Base-by-base conservation (phyloP, 2,888 invertebrate genomes). In the Agriotes lineatus region DNA sequence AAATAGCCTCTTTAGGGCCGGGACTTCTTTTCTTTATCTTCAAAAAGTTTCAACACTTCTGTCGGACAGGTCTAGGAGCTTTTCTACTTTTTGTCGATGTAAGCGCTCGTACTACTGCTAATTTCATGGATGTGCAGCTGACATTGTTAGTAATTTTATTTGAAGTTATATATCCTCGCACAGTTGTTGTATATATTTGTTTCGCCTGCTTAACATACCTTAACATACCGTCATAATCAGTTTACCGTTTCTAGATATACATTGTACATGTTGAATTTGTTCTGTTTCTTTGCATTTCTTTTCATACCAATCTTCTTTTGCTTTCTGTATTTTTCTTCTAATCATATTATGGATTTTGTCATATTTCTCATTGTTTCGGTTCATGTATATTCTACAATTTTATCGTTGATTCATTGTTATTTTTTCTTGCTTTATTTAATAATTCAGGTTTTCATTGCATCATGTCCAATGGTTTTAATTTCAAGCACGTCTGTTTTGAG, bases 251-350 rank as follows among this genome's bases (percentile, higher is more conserved):
- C 2, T 35, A 35, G 7, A 6, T 35, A 16, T 18, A 18, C 12
- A 18, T 44, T 44, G 16, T 44, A 14, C 44, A 44, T 44, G 44
- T 44, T 39, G 39, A 39, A 12, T 6, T 39, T 12, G 14, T 39
- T 7, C 3, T 39, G 39, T 48, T n/a, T 48, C 22, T 48, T 20
- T 20, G 22, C 3, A 48, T 48, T 48, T 48, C 48, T 20, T 19
- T 48, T 48, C 48, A n/a, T 20, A 20, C 19, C 22, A 48, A 20
- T 48, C 48, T 20, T 48, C 20, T 48, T 48, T 48, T 20, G 48
- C 10, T 42, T 42, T 42, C 20, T 4, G 48, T 2, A 48, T 48
- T 48, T 48, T 44, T 48, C 20, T 48, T 48, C 20, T 48, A 20
- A 48, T 48, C 12, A 48, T 48, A 20, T 48, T 48, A n/a, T 48